Evolutionary conservation across 1,140 invertebrate species (phyloP).

Genomic region (Conus ventricosus): DNA sequence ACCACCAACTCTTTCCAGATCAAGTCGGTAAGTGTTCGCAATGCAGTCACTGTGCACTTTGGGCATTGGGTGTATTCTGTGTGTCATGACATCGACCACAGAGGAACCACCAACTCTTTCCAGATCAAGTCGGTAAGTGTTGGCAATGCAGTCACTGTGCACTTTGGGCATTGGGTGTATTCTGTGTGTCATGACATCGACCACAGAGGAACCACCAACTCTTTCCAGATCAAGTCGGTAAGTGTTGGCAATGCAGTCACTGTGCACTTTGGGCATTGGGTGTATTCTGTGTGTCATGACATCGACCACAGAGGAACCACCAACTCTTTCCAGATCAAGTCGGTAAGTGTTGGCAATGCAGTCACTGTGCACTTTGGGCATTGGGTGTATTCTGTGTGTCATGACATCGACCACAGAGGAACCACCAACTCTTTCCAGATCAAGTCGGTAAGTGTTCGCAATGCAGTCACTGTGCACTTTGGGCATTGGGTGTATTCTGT

Average conservation of each 20-base stretch:
- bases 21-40: constrained; percentile 77
- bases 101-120: constrained; percentile 96
- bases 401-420: constrained; percentile 92
- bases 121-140: constrained; percentile 81
- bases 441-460: constrained; percentile 77
- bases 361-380: neutral
- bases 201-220: constrained; percentile 95
- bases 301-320: constrained; percentile 94
- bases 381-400: constrained; percentile 94
- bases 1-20: constrained; percentile 98
- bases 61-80: constrained; percentile 87
- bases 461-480: neutral
- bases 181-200: constrained; percentile 96
- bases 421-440: constrained; percentile 98
- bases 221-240: constrained; percentile 86
- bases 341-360: no score
- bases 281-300: constrained; percentile 97
- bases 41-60: neutral
- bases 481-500: constrained; percentile 87
- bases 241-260: no score
- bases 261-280: constrained; percentile 75
- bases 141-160: no score
- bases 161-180: constrained; percentile 81
- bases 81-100: constrained; percentile 95
- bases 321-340: constrained; percentile 92